Base-by-base conservation (phyloP, 2,797 vertebrate genomes). In the Artibeus jamaicensis region DNA sequence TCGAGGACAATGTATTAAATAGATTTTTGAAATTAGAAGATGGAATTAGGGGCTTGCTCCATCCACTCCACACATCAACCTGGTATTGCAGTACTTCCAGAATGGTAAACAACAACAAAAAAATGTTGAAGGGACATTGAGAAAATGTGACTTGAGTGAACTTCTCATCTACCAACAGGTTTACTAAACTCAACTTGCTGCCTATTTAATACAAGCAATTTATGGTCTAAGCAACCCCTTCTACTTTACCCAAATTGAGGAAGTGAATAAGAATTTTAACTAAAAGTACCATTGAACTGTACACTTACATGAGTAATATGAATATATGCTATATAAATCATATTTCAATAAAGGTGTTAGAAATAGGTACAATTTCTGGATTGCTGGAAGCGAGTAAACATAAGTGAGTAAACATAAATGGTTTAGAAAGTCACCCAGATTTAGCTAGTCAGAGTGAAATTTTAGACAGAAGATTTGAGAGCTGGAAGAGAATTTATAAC, bases 191-290 rank as follows among this genome's bases (percentile, higher is more conserved):
- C 46, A 42, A 24, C 42, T 34, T 67, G 55, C 46, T n/a, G 79
- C 8, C 9, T 16, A 65, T 79, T 88, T 86, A 32, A 24, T 76
- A 78, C 71, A 46, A 37, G 9, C 5, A 89, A 77, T 84, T 88
- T 65, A 48, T 78, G n/a, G 9, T 91, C 46, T 92, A 48, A 89
- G 71, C 12, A 50, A 32, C 22, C 16, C 11, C 26, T 34, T 12
- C 2, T 14, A 62, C 26, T 90, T 78, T 83, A 34, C 39, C 50
- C 6, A 9, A 82, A 39, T 81, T 78, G 50, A 83, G 24, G 44
- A 76, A 48, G 12, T 32, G 18, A 82, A 50, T 92, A 76, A 92
- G 44, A 68, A 86, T 78, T 95, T 95, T 94, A 32, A 57, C 21
- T 46, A 68, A 78, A 95, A 76, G 29, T 57, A 37, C 12, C 34